phyloP scores from a whole-genome alignment of 1,140 invertebrate genomes.

The Melanaphis sacchari region DNA sequence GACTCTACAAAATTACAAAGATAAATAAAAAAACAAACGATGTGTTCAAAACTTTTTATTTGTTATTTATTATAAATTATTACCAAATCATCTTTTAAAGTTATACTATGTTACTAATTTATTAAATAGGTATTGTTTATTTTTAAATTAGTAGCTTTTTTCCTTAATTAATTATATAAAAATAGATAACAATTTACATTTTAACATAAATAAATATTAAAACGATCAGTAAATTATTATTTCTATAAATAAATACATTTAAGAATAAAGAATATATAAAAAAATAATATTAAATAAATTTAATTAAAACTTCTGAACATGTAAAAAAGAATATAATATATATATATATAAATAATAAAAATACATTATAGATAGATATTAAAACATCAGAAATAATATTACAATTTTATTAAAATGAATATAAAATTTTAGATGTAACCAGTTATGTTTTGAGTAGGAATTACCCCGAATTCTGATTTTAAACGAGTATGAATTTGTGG shows the following conservation, averaged over 20 bases:
- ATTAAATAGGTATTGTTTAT: no score
- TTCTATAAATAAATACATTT: background rate
- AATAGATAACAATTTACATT: no score
- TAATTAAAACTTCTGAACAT: background rate
- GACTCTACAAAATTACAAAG: no score
- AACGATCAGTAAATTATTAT: background rate
- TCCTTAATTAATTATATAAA: no score
- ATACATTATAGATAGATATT: background rate
- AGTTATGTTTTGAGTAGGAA: conserved; percentile 56
- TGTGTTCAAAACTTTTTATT: no score
- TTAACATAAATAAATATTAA: no score
- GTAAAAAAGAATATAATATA: background rate
- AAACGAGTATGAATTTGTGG: conserved; percentile 34
- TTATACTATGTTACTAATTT: no score
- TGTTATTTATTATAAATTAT: no score
- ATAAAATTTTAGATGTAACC: conserved; percentile 31
- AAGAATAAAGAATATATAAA: background rate
- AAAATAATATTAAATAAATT: background rate
- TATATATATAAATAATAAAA: background rate
- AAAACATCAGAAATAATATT: background rate
- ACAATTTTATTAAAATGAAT: background rate
- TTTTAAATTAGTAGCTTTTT: no score
- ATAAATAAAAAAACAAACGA: no score
- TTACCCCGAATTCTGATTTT: conserved; percentile 53
- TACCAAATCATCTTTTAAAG: no score